phyloP scores from a whole-genome alignment of 2,797 vertebrate genomes.

The Austrolebias charrua region DNA sequence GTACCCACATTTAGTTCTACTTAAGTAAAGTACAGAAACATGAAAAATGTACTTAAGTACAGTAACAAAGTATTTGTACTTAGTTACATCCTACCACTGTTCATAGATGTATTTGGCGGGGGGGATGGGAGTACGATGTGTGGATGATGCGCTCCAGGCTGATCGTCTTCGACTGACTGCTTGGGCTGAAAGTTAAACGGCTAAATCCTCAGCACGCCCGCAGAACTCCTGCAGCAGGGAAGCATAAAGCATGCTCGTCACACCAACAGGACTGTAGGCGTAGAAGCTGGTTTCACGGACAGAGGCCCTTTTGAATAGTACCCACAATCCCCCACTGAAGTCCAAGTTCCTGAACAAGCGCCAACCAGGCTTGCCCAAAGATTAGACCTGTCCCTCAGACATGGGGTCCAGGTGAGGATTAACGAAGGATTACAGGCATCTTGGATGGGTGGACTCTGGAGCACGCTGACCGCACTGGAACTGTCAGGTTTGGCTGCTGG shows the following conservation, averaged over 20 bases:
- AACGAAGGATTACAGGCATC: constrained; percentile 42
- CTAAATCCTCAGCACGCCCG: constrained; percentile 45
- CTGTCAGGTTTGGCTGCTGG: constrained; percentile 2
- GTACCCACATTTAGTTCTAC: too few species aligned
- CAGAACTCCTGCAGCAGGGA: constrained; percentile 31
- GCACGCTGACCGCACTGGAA: constrained; percentile 12
- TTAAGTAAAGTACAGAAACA: too few species aligned
- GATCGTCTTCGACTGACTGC: constrained; percentile 52
- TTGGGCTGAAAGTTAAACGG: constrained; percentile 42
- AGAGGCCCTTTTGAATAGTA: not conserved
- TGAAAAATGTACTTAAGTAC: too few species aligned
- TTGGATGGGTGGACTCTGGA: constrained; percentile 21
- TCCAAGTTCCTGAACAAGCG: constrained; percentile 2
- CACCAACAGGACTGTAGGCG: constrained; percentile 34
- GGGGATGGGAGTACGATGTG: constrained; percentile 33
- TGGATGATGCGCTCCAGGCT: constrained; percentile 44
- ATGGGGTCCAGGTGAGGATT: constrained; percentile 52
- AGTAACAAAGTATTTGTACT: too few species aligned
- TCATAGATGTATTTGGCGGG: constrained; percentile 29
- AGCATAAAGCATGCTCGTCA: constrained; percentile 38
- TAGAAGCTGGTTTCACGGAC: not conserved
- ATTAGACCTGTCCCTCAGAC: constrained; percentile 41
- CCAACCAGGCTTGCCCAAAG: constrained; percentile 24
- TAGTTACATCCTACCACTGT: too few species aligned
- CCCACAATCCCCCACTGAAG: not conserved